Evolutionary conservation across 2,113 vertebrate species (phyloP).

Genomic region (Ornithorhynchus anatinus): DNA sequence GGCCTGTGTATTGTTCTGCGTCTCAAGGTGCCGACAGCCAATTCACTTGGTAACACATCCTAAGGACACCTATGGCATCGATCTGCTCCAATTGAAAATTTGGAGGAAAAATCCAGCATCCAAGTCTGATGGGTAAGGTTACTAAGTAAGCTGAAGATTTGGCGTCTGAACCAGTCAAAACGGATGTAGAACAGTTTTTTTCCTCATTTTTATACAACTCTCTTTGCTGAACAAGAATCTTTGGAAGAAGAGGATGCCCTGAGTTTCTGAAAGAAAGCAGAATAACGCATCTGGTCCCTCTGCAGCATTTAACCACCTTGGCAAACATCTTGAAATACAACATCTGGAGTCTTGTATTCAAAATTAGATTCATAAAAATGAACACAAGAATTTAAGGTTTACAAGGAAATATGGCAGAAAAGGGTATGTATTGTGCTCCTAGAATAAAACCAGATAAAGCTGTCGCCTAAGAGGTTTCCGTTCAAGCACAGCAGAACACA

Average conservation of each 20-base stretch:
- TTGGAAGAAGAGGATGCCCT: background rate
- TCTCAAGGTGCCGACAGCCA: conserved; percentile 30
- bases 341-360: background rate
- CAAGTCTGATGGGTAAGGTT: background rate
- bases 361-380: background rate
- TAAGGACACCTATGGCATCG: background rate
- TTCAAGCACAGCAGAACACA: conserved; percentile 9
- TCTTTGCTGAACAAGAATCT: background rate
- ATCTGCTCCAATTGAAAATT: background rate
- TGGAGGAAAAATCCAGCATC: conserved; percentile 8
- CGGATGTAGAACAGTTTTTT: background rate
- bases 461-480: background rate
- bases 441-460: background rate
- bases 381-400: background rate
- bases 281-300: background rate
- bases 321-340: background rate
- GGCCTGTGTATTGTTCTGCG: background rate
- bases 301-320: background rate
- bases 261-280: conserved; percentile 7
- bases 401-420: background rate
- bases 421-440: background rate
- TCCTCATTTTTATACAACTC: accelerated
- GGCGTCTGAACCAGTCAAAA: conserved; percentile 7
- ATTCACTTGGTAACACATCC: conserved; percentile 20
- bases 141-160: background rate